A percentile compares a stretch with the other conserved stretches of the same genome.
phyloP scores from a whole-genome alignment of 2,888 invertebrate genomes.

The Amorpha juglandis region DNA sequence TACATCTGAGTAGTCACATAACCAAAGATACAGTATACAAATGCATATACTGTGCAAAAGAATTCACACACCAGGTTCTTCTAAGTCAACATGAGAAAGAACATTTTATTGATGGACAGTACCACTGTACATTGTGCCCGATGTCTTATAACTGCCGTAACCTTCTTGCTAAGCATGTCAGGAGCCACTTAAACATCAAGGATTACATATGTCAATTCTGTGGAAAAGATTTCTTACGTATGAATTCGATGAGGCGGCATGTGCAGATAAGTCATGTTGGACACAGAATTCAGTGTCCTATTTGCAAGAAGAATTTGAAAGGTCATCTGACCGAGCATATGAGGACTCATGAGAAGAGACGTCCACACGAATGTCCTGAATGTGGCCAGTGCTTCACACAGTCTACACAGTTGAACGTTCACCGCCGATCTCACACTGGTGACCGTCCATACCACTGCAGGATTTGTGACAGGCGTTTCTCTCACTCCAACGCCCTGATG shows the following conservation, averaged over 20 bases:
- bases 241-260: constrained; percentile 90
- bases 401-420: constrained; percentile 92
- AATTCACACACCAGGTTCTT: constrained; percentile 57
- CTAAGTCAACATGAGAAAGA: constrained; percentile 88
- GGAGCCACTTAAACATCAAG: constrained; percentile 89
- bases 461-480: constrained; percentile 91
- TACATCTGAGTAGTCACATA: constrained; percentile 90
- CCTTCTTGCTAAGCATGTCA: constrained; percentile 86
- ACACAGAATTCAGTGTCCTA: constrained; percentile 90
- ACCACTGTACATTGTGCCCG: constrained; percentile 88
- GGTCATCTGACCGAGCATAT: constrained; percentile 93
- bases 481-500: constrained; percentile 93
- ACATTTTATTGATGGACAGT: constrained; percentile 89
- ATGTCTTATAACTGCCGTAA: constrained; percentile 88
- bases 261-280: constrained; percentile 90
- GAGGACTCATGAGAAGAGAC: constrained; percentile 90
- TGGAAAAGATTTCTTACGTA: constrained; percentile 89
- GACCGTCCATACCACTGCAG: constrained; percentile 92
- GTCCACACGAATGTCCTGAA: constrained; percentile 90
- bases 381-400: constrained; percentile 93
- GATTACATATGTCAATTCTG: constrained; percentile 92
- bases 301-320: constrained; percentile 92
- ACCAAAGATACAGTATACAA: constrained; percentile 78
- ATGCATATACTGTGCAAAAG: constrained; percentile 86
- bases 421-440: constrained; percentile 93